Evolutionary conservation across 1,140 invertebrate genomes (phyloP).

Genomic region (Rhopalosiphum maidis): DNA sequence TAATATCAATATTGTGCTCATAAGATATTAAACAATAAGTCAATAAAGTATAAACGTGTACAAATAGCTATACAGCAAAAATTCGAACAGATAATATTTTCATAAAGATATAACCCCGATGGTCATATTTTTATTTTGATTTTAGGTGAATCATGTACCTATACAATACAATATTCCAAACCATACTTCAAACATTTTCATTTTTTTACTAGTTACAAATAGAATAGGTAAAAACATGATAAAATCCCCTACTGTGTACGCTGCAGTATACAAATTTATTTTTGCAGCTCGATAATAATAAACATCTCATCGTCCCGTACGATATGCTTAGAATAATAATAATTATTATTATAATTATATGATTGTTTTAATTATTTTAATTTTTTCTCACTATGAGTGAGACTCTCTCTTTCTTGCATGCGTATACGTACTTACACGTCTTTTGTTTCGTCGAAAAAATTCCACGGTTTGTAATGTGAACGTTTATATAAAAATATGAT

Average conservation of each 20-base stretch:
- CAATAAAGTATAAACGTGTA: too few relatives aligned
- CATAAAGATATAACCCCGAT: too few relatives aligned
- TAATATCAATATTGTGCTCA: too few relatives aligned
- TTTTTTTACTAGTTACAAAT: not conserved
- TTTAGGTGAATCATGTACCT: too few relatives aligned
- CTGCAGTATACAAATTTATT: not conserved
- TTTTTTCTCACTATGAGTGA: too few relatives aligned
- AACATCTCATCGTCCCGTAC: not conserved
- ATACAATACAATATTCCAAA: too few relatives aligned
- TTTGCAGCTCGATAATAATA: not conserved
- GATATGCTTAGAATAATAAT: not conserved
- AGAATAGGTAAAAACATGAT: not conserved
- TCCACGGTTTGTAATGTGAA: not conserved
- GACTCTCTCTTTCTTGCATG: not conserved
- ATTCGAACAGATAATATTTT: too few relatives aligned
- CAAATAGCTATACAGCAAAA: too few relatives aligned
- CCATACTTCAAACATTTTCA: too few relatives aligned
- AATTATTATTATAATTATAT: not conserved
- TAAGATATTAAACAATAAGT: too few relatives aligned
- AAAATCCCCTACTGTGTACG: not conserved
- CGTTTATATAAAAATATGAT: not conserved
- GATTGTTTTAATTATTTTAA: conserved; percentile 10
- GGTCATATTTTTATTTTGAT: too few relatives aligned
- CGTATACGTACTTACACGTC: not conserved
- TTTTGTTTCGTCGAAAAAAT: not conserved